Evolutionary conservation across 53 echinoderm and acorn worm species (phyloP).

Genomic region (Zoroaster sp.): DNA sequence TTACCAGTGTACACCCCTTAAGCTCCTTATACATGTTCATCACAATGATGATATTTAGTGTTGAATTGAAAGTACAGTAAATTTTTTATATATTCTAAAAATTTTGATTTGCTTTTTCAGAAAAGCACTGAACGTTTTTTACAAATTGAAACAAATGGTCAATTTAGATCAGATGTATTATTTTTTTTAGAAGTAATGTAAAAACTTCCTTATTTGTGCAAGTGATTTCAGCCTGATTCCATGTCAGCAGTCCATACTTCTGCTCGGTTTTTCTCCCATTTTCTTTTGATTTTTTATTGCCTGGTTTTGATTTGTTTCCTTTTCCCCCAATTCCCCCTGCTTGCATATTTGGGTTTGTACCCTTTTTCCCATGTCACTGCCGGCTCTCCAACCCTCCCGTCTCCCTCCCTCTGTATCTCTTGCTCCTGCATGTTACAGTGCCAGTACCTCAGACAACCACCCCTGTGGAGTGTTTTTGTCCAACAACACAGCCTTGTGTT

Average conservation of each 20-base stretch:
- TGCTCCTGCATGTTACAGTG: slow-evolving; percentile 56
- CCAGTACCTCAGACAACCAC: slow-evolving; percentile 66
- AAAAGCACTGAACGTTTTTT: too few species aligned
- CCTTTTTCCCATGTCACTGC: not conserved
- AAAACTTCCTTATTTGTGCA: too few species aligned
- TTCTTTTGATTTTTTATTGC: slow-evolving; percentile 32
- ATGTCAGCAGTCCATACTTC: not conserved
- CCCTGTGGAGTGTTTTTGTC: slow-evolving; percentile 68
- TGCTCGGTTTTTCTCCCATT: not conserved
- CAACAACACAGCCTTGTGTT: slow-evolving; percentile 57
- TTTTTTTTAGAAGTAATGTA: too few species aligned
- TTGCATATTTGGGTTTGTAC: slow-evolving; percentile 11
- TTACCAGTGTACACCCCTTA: too few species aligned
- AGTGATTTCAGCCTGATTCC: too few species aligned
- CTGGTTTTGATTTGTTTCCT: slow-evolving; percentile 44
- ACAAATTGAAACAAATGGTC: too few species aligned
- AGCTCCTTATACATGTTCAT: too few species aligned
- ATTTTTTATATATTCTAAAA: too few species aligned
- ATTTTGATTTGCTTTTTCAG: too few species aligned
- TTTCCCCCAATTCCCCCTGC: not conserved
- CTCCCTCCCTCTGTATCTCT: slow-evolving; percentile 33
- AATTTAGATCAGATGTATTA: too few species aligned
- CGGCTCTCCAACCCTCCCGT: not conserved
- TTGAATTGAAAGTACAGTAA: too few species aligned
- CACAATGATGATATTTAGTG: too few species aligned